Evolutionary conservation across 2,888 invertebrate species (phyloP), one percentile per base, ranked within the genome.

Genomic region (Ceriagrion tenellum): DNA sequence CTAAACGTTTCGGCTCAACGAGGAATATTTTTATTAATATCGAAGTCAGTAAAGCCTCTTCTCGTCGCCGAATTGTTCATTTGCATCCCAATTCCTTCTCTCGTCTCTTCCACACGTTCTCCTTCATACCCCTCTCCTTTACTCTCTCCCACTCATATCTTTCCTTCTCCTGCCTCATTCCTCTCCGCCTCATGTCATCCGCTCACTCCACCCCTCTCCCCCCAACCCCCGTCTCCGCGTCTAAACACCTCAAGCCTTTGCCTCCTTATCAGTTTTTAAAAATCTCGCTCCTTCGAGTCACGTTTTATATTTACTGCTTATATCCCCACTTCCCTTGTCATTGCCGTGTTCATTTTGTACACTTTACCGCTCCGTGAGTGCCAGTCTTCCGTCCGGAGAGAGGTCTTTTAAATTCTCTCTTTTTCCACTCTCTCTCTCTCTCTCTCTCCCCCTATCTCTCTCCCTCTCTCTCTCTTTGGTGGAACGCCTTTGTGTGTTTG

Each of bases 251-350:
- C 81, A 35, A 59, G 81, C 81, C 81, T 35, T 81, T 35, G 35
- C 12, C 81, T 81, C 81, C 81, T 81, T 81, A 81, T 81, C 81
- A 81, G 81, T 81, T 81, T 81, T 81, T 81, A 35, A 81, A 81
- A 81, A 81, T 81, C 81, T 81, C 81, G 26, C 81, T 81, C 81
- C 81, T 81, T 35, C 81, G 30, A 35, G 81, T 81, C 81, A 81
- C 81, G 81, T 81, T 81, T 81, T 81, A 81, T 81, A 81, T 81
- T 81, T 81, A 81, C 81, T 81, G 81, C 81, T 81, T 81, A 81
- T 81, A 81, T 81, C 81, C 81, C 35, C 81, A 81, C 81, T 81
- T 81, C 81, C 26, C 81, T 81, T 81, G 81, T 81, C 81, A 81
- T 81, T 81, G 81, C 81, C 81, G 35, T 81, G 81, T 81, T 81